Evolutionary conservation across 23 tunicate genomes (phyloP).

Genomic region (Phallusia fumigata): DNA sequence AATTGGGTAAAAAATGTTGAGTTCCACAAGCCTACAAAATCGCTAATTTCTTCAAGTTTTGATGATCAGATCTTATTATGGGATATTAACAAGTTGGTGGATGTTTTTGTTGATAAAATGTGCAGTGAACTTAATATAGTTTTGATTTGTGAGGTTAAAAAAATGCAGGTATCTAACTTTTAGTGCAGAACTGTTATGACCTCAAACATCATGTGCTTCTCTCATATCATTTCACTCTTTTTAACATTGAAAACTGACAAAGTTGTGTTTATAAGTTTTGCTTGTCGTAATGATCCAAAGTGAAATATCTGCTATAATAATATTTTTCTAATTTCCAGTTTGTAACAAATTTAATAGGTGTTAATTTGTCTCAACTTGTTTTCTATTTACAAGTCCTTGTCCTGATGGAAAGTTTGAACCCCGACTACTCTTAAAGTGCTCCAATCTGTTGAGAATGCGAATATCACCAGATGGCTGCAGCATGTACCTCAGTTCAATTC

Average conservation of each 20-base stretch:
- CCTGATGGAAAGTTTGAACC: slow-evolving; percentile 33
- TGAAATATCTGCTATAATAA: no score
- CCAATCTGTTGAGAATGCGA: slow-evolving; percentile 54
- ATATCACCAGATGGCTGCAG: slow-evolving; percentile 69
- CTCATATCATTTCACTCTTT: no score
- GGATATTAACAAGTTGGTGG: slow-evolving; percentile 64
- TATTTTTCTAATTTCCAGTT: no score
- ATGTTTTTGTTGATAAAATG: no score
- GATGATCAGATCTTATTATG: slow-evolving; percentile 60
- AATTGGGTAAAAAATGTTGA: slow-evolving; percentile 92
- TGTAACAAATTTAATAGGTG: no score
- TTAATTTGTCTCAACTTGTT: no score
- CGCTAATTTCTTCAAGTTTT: slow-evolving; percentile 72
- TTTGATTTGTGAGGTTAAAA: no score
- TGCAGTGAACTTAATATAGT: no score
- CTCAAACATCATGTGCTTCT: no score
- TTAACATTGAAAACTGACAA: no score
- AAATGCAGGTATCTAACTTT: no score
- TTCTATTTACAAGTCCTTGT: not conserved
- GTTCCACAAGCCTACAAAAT: slow-evolving; percentile 52
- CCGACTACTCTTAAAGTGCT: slow-evolving; percentile 28
- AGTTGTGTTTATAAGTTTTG: not conserved
- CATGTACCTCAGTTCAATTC: slow-evolving; percentile 55
- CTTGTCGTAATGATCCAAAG: not conserved
- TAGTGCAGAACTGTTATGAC: no score